Conservation (phyloP, 2,888 invertebrate genomes). For the Sphaeridia pumilis region DNA sequence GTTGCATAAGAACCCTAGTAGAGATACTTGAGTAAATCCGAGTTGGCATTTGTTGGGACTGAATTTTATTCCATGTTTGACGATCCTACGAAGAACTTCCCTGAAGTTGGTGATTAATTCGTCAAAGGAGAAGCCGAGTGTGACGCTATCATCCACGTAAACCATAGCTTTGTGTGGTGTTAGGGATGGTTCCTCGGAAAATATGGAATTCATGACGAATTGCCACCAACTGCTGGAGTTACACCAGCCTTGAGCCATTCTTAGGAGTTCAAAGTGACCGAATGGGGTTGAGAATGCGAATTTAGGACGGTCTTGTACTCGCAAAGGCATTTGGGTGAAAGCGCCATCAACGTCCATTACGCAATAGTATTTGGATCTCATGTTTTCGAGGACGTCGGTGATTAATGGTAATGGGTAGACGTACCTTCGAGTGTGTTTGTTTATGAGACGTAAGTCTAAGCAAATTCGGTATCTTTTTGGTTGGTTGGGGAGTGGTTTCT, state of each 20-base stretch:
- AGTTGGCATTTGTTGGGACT: slow-evolving; percentile 37
- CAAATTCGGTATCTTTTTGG: slow-evolving; percentile 34
- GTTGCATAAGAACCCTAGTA: slow-evolving; percentile 38
- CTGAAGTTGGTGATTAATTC: background rate
- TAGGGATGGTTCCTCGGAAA: background rate
- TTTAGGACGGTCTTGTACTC: slow-evolving; percentile 36
- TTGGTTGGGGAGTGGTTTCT: slow-evolving; percentile 38
- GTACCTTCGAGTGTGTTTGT: slow-evolving; percentile 36
- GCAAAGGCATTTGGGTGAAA: slow-evolving; percentile 36
- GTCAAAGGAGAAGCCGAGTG: slow-evolving; percentile 3
- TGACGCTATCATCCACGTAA: slow-evolving; percentile 9
- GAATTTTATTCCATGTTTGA: slow-evolving; percentile 32
- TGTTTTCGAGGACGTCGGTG: slow-evolving; percentile 38
- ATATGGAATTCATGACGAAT: slow-evolving; percentile 37
- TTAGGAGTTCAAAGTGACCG: slow-evolving; percentile 39
- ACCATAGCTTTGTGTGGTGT: background rate
- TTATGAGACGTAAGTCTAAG: slow-evolving; percentile 37
- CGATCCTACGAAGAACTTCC: background rate
- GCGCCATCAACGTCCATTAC: slow-evolving; percentile 38
- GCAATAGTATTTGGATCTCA: slow-evolving; percentile 36
- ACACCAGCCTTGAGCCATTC: background rate
- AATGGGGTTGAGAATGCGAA: slow-evolving; percentile 40
- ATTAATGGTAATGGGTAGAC: slow-evolving; percentile 39
- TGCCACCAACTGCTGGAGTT: slow-evolving; percentile 38
- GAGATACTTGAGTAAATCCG: slow-evolving; percentile 33